These are phyloP conservation scores for Ctenicera cuprea DNA, from an alignment of 2,888 invertebrate species.

Conservation along the genomic window DNA sequence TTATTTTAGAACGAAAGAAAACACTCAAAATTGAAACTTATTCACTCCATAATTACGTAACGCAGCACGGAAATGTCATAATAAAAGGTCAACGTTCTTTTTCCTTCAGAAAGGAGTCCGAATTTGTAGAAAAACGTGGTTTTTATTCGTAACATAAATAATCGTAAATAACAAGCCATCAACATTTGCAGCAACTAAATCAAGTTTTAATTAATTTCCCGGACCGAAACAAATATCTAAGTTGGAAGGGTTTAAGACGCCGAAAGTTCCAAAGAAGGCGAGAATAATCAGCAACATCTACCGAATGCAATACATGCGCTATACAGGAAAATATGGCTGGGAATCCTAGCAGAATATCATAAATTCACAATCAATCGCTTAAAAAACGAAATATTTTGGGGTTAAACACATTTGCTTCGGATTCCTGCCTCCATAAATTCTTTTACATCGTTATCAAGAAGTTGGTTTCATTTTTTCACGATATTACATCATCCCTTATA, in stretches of 20 bases:
- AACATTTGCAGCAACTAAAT: background rate
- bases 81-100: background rate
- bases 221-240: background rate
- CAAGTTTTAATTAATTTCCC: slow-evolving; percentile 25
- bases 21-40: background rate
- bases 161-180: background rate
- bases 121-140: background rate
- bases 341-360: slow-evolving; percentile 19
- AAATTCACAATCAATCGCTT: background rate
- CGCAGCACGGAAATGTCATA: background rate
- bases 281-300: slow-evolving; percentile 21
- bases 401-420: background rate
- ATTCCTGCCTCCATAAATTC: background rate
- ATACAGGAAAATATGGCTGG: background rate
- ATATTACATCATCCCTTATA: slow-evolving; percentile 23
- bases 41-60: background rate
- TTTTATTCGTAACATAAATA: background rate
- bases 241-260: slow-evolving; percentile 9
- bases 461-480: background rate
- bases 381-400: slow-evolving; percentile 1
- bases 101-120: background rate
- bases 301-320: slow-evolving; percentile 11
- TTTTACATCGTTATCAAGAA: background rate
- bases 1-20: background rate
- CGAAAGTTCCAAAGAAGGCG: background rate